Conservation (phyloP, 2,797 vertebrate species). For the Lophotriccus pileatus region DNA sequence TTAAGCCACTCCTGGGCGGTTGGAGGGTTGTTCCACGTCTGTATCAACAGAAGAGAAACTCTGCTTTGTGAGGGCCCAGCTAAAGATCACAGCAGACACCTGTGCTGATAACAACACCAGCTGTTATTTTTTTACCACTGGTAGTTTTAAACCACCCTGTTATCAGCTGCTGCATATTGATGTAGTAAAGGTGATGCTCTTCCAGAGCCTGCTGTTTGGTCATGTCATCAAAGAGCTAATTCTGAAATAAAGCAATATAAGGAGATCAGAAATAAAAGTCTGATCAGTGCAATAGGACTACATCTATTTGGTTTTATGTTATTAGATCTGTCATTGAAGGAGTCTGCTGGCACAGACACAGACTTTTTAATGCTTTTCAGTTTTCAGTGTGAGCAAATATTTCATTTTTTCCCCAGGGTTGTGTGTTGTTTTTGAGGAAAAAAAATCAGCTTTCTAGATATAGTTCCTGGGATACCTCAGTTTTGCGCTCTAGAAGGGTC, state of each 20-base stretch:
- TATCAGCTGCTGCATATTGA: background rate
- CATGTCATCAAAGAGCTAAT: background rate
- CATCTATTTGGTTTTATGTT: background rate
- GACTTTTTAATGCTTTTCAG: background rate
- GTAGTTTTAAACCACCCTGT: background rate
- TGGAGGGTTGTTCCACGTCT: background rate
- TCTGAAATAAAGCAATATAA: background rate
- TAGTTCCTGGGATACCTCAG: background rate
- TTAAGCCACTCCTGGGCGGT: background rate
- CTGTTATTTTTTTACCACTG: background rate
- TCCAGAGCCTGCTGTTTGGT: background rate
- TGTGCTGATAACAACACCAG: background rate
- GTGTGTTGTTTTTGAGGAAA: background rate
- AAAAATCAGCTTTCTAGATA: background rate
- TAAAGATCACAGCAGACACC: background rate
- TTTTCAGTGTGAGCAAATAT: background rate
- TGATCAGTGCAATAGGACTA: background rate
- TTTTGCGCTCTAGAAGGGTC: background rate
- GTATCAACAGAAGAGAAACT: background rate
- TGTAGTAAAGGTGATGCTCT: background rate
- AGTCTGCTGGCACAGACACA: background rate
- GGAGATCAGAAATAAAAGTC: background rate
- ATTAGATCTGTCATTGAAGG: background rate
- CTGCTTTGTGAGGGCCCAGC: background rate
- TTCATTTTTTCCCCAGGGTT: background rate